Base-by-base conservation (phyloP, 2,113 vertebrate genomes). In the Agelaius tricolor region DNA sequence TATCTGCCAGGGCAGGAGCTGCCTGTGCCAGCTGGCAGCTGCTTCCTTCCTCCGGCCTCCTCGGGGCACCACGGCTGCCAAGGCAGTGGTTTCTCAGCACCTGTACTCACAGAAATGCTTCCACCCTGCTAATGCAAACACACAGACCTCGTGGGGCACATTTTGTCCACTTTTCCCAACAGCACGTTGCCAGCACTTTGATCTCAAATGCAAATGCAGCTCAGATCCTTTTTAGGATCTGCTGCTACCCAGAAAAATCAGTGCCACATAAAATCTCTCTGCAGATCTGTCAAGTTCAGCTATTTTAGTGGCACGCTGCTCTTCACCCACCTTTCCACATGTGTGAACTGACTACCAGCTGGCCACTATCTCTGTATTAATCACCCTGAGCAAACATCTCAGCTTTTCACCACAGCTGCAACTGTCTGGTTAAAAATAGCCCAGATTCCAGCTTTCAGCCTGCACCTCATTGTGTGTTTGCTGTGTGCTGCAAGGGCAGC, bases 41-140 rank as follows among this genome's bases (percentile, higher is more conserved):
- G 59, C 68, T 49, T 67, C 84, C 87, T 83, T 88, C 91, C 78
- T 85, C 27, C 13, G 27, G 74, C 71, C 87, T 77, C 19, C 8
- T 59, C 62, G 13, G 61, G 69, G 65, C 69, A 75, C 8, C 41
- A 3, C 30, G 37, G 67, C 78, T 92, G 84, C 87, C 95, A 93
- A 63, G 84, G 44, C 55, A 43, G 84, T 67, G 91, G 76, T 84
- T 89, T 65, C 76, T 82, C 90, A 78, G 68, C 89, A 93, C 88
- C 89, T 87, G 33, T 89, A 58, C 73, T 91, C 80, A 80, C 24
- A 80, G 90, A 83, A 72, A 67, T 10, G 81, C 65, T 88, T 90
- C 87, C 41, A 84, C 61, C 26, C 81, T 46, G 24, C 65, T 90
- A 41, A 77, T 63, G 83, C 62, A 90, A 93, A 82, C 22, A 63